Percentiles rank a stretch among this genome's conserved stretches.
Conservation (phyloP, 2,113 vertebrate genomes). For the Ciconia maguari region DNA sequence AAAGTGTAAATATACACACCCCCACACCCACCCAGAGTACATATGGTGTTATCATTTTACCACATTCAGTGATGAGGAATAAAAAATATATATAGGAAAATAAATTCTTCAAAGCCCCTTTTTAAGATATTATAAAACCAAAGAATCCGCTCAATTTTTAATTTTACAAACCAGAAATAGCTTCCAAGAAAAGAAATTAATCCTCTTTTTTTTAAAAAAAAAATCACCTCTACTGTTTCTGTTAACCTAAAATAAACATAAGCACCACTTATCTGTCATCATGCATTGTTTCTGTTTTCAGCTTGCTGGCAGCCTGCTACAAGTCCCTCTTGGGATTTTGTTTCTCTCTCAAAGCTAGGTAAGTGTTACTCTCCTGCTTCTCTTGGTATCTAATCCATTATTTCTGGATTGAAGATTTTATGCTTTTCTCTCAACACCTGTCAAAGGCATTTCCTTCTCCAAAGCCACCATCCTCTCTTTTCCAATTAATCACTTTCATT, state of each 20-base stretch:
- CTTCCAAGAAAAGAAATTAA: slow-evolving; percentile 9
- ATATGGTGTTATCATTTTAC: background rate
- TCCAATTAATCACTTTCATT: background rate
- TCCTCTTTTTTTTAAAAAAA: background rate
- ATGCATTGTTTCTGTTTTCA: background rate
- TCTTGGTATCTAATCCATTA: background rate
- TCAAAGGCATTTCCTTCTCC: slow-evolving; percentile 7
- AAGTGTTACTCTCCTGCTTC: background rate
- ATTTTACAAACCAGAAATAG: background rate
- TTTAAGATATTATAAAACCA: slow-evolving; percentile 13
- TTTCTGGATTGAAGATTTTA: background rate
- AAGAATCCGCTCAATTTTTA: background rate
- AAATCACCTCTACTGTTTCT: background rate
- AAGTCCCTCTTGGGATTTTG: background rate
- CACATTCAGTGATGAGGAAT: background rate
- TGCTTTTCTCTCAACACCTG: background rate
- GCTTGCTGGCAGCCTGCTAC: background rate
- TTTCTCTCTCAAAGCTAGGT: background rate
- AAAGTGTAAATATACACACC: background rate
- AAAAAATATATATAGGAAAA: background rate
- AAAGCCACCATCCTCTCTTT: background rate
- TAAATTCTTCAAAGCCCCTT: background rate
- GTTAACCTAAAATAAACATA: slow-evolving; percentile 14
- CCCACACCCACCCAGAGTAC: background rate
- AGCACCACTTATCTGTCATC: background rate